Percentiles rank a stretch among this genome's conserved stretches.
Conservation (phyloP, 1,140 invertebrate genomes). For the Homalodisca vitripennis region DNA sequence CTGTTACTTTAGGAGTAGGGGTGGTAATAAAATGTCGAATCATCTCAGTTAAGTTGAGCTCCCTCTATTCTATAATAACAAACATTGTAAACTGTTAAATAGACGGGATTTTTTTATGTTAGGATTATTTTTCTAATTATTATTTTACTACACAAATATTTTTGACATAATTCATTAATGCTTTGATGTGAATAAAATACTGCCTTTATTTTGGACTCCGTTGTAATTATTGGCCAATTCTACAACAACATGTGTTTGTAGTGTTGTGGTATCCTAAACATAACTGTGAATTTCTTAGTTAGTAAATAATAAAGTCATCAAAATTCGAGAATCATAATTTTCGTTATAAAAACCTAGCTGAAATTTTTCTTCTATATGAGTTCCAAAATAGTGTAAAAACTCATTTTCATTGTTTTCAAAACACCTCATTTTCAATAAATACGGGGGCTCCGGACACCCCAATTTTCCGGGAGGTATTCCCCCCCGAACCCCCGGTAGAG, state of each 20-base stretch:
- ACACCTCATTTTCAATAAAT: no score
- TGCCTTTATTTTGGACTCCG: not conserved
- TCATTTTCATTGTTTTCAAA: no score
- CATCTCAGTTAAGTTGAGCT: not conserved
- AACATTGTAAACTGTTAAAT: slow-evolving; percentile 2
- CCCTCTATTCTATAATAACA: not conserved
- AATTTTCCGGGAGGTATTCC: not conserved
- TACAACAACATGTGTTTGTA: not conserved
- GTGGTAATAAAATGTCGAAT: not conserved
- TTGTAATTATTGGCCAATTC: slow-evolving; percentile 1
- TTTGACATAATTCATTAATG: not conserved
- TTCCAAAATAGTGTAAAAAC: slow-evolving; percentile 2
- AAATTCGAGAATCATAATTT: not conserved
- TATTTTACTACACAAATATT: slow-evolving; percentile 6
- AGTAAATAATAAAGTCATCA: not conserved
- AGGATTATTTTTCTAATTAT: not conserved
- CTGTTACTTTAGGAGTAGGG: slow-evolving; percentile 19
- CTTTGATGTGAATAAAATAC: not conserved
- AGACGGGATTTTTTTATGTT: not conserved
- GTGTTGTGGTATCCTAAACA: not conserved
- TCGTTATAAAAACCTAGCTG: slow-evolving; percentile 15
- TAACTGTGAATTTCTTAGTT: slow-evolving; percentile 12
- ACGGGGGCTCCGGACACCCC: no score
- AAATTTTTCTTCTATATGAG: not conserved
- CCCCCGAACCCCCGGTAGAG: not conserved